phyloP scores from a whole-genome alignment of 1,140 invertebrate species.

The Dinoponera quadriceps region DNA sequence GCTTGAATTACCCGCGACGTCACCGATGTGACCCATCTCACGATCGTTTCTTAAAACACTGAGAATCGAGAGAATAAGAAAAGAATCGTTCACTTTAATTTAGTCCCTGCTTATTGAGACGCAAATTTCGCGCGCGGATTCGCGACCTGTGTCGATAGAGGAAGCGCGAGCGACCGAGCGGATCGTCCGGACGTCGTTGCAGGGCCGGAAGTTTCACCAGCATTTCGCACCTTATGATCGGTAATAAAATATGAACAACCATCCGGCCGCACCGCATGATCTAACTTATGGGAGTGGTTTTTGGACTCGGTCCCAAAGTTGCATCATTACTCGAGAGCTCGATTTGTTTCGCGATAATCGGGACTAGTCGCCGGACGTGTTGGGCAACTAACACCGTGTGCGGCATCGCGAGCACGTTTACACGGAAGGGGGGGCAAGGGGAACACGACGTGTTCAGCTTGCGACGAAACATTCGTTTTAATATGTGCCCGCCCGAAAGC shows the following conservation, averaged over 20 bases:
- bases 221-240: background rate
- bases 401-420: background rate
- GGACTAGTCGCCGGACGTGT: conserved; percentile 3
- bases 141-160: conserved; percentile 18
- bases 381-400: background rate
- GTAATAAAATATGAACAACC: conserved; percentile 1
- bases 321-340: conserved; percentile 3
- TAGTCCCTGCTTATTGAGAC: background rate
- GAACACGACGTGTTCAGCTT: background rate
- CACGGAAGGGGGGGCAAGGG: too few relatives aligned
- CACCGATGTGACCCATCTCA: too few relatives aligned
- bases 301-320: conserved; percentile 55
- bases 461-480: background rate
- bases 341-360: conserved; percentile 11
- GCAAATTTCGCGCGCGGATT: conserved; percentile 6
- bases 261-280: background rate
- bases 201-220: background rate
- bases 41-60: too few relatives aligned
- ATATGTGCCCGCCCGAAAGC: background rate
- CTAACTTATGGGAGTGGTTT: conserved; percentile 6
- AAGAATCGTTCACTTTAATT: conserved; percentile 9
- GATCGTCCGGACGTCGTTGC: background rate
- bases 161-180: background rate
- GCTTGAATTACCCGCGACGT: too few relatives aligned
- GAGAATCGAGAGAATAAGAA: too few relatives aligned